These are phyloP conservation scores for Telenomus remus DNA, from an alignment of 1,140 invertebrate species.

Conservation along the genomic window DNA sequence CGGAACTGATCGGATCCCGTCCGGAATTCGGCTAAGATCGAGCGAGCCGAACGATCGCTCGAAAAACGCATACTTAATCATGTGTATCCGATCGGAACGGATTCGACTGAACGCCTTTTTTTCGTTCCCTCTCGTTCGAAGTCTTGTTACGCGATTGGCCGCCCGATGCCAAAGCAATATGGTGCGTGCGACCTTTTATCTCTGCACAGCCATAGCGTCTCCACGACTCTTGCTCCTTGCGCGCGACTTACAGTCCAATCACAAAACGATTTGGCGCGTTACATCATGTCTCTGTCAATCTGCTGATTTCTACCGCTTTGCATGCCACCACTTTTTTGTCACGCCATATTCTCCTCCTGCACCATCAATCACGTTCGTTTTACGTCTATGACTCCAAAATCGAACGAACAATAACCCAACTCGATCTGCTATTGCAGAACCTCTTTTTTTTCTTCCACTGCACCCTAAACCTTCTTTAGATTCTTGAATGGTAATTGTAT, in stretches of 20 bases:
- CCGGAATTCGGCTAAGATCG: conserved; percentile 18
- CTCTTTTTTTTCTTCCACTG: no score
- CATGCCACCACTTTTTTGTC: conserved; percentile 31
- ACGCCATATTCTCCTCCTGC: neutral
- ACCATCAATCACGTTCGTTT: neutral
- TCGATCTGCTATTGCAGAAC: no score
- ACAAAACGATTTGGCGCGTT: conserved; percentile 37
- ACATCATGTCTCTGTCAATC: conserved; percentile 71
- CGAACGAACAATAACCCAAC: no score
- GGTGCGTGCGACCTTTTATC: conserved; percentile 26
- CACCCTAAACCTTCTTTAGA: no score
- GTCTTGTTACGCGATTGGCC: conserved; percentile 36
- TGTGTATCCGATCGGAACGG: conserved; percentile 39
- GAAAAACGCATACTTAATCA: conserved; percentile 44
- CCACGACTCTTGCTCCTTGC: conserved; percentile 9
- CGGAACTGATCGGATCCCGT: conserved; percentile 34
- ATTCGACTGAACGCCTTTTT: conserved; percentile 20
- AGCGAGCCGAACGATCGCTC: conserved; percentile 31
- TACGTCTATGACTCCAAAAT: no score
- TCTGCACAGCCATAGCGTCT: neutral
- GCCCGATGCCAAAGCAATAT: conserved; percentile 19
- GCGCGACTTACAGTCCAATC: conserved; percentile 13
- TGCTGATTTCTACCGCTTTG: conserved; percentile 62
- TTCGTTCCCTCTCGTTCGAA: conserved; percentile 30
- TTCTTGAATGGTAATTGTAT: no score